Evolutionary conservation across 2,797 vertebrate genomes (phyloP).

Genomic region (Pseudochromis fuscus): DNA sequence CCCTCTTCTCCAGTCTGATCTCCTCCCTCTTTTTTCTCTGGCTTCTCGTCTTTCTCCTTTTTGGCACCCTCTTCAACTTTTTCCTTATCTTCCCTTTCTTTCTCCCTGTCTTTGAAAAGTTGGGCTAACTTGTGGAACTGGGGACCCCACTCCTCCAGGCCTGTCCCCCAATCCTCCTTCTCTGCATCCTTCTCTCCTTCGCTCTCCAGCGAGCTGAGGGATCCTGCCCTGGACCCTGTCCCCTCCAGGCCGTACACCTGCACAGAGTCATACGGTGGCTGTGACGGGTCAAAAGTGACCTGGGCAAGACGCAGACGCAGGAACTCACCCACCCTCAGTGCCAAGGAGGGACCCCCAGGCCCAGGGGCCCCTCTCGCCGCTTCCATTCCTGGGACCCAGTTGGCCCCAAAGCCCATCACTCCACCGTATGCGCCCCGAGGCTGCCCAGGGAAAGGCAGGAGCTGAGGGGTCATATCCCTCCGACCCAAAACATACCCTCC

Average conservation of each 20-base stretch:
- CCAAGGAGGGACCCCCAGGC: constrained; percentile 81
- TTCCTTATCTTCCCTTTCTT: constrained; percentile 76
- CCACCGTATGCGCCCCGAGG: constrained; percentile 77
- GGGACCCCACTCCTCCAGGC: constrained; percentile 92
- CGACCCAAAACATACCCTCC: constrained; percentile 83
- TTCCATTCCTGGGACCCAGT: constrained; percentile 82
- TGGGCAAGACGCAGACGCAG: constrained; percentile 89
- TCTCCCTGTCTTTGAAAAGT: constrained; percentile 87
- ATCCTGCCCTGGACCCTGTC: constrained; percentile 91
- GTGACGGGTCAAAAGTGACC: constrained; percentile 90
- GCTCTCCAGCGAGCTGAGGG: constrained; percentile 89
- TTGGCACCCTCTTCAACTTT: constrained; percentile 56
- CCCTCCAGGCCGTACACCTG: constrained; percentile 95
- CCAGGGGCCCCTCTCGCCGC: constrained; percentile 68
- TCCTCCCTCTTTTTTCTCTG: constrained; percentile 58
- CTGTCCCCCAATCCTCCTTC: constrained; percentile 85
- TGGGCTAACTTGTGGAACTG: constrained; percentile 91
- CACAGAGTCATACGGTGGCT: constrained; percentile 93
- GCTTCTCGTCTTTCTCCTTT: constrained; percentile 57
- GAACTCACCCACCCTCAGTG: constrained; percentile 89
- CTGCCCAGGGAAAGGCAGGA: constrained; percentile 82
- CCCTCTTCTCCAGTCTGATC: constrained; percentile 49
- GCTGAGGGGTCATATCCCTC: constrained; percentile 90
- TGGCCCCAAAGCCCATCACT: constrained; percentile 79
- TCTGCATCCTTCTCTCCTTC: constrained; percentile 86